Evolutionary conservation across 2,888 invertebrate species (phyloP).

Genomic region (Sinohyriopsis cumingii): DNA sequence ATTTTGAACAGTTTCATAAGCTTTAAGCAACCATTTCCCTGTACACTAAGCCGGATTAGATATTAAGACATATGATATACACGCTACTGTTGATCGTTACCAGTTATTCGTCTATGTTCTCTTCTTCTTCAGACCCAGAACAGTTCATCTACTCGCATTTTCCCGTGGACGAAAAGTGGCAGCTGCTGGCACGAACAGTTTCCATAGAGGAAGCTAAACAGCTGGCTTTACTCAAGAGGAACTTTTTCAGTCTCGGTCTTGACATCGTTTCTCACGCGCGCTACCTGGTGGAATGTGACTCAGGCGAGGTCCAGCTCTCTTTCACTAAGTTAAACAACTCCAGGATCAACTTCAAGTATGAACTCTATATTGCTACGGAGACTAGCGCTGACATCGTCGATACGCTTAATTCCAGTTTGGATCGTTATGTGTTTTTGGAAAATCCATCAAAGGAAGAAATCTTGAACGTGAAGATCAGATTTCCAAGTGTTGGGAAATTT

Average conservation of each 20-base stretch:
- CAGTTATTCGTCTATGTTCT: neutral
- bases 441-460: slow-evolving; percentile 41
- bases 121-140: slow-evolving; percentile 42
- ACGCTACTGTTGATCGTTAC: no score
- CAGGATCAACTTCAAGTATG: slow-evolving; percentile 43
- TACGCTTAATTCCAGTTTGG: slow-evolving; percentile 32
- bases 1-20: no score
- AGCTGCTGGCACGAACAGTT: slow-evolving; percentile 49
- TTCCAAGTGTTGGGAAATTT: slow-evolving; percentile 48
- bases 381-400: slow-evolving; percentile 33
- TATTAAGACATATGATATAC: no score
- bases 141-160: slow-evolving; percentile 54
- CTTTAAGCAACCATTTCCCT: no score
- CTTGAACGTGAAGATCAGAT: slow-evolving; percentile 43
- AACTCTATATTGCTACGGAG: slow-evolving; percentile 40
- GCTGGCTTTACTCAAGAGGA: slow-evolving; percentile 46
- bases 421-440: slow-evolving; percentile 52
- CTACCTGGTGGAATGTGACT: slow-evolving; percentile 33
- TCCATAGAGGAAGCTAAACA: slow-evolving; percentile 45
- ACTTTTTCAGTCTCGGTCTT: slow-evolving; percentile 47
- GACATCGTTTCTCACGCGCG: slow-evolving; percentile 42
- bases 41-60: no score
- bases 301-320: slow-evolving; percentile 39
- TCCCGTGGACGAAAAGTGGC: slow-evolving; percentile 56
- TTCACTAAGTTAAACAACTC: slow-evolving; percentile 35